Evolutionary conservation across 2,113 vertebrate genomes (phyloP), one percentile per base, ranked within the genome.

Genomic region (Leptobrachium leishanense): DNA sequence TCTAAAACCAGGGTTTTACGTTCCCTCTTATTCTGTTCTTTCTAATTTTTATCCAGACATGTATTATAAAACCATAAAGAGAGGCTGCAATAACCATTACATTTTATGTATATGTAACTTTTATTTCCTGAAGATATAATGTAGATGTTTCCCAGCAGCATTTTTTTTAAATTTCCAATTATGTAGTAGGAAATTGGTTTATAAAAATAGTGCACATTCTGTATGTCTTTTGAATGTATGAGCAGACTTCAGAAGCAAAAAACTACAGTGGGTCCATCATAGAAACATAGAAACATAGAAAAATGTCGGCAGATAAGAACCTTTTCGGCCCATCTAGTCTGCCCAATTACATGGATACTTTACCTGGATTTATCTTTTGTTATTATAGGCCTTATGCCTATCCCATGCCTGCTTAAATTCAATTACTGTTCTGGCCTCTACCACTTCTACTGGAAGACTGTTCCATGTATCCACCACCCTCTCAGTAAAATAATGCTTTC

Each of bases 81-180:
- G 9, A 59, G 55, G 55, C 55, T 4, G 55, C 55, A 59, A 59
- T 59, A 59, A 59, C 55, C 55, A 59, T 59, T 59, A 8, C 6
- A 12, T 72, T 66, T 64, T 79, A 73, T 79, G 70, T 73, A 79
- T 65, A 62, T 66, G 11, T 72, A 67, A 59, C 55, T 73, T 72
- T 73, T 20, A 68, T 67, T 66, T 79, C 63, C 46, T 73, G 50
- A 7, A 67, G 70, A 67, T 59, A 57, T 66, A 79, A 65, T 67
- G 39, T 59, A 10, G 63, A 73, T 40, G 63, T 43, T 73, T 66
- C 59, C 40, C 62, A 43, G 63, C 62, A 67, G 63, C 54, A 57
- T 73, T 55, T 72, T 70, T 50, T 72, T 72, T 79, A 57, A 67
- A 67, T 79, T 79, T 79, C 62, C 63, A 67, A 73, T 73, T 67